These are phyloP conservation scores for Muraenolepis orangiensis DNA, from an alignment of 2,797 vertebrate species.

Conservation along the genomic window DNA sequence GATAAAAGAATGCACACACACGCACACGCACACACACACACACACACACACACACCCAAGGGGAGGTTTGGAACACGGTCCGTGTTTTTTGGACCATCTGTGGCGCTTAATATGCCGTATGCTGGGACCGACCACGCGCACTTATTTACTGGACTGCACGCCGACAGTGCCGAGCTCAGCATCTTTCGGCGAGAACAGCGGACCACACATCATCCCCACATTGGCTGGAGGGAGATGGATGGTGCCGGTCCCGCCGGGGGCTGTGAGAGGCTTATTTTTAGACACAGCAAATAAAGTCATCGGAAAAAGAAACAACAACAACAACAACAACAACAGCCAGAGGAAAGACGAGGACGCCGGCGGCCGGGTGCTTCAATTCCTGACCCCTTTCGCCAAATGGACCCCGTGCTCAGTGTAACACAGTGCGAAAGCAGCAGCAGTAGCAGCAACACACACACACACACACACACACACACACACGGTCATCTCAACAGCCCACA, in stretches of 20 bases:
- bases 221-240: slow-evolving; percentile 51
- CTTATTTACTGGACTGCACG: slow-evolving; percentile 42
- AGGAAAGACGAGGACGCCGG: slow-evolving; percentile 20
- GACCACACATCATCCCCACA: slow-evolving; percentile 27
- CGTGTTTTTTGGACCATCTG: slow-evolving; percentile 57
- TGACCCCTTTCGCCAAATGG: background rate
- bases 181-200: slow-evolving; percentile 41
- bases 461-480: no score
- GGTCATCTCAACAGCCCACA: background rate
- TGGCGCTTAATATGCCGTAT: slow-evolving; percentile 53
- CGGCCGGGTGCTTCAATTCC: background rate
- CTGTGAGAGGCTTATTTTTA: slow-evolving; percentile 33
- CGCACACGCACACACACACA: background rate
- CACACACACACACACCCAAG: slow-evolving; percentile 15
- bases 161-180: slow-evolving; percentile 49
- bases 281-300: slow-evolving; percentile 16
- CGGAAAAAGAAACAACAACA: slow-evolving; percentile 17
- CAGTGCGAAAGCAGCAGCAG: background rate
- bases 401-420: background rate
- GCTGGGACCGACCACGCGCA: slow-evolving; percentile 46
- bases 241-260: slow-evolving; percentile 42
- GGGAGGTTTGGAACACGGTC: slow-evolving; percentile 50
- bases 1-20: background rate
- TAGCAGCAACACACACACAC: background rate
- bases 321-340: slow-evolving; percentile 7